Evolutionary conservation across 1,140 invertebrate genomes (phyloP).

Genomic region (Drosophila santomea): DNA sequence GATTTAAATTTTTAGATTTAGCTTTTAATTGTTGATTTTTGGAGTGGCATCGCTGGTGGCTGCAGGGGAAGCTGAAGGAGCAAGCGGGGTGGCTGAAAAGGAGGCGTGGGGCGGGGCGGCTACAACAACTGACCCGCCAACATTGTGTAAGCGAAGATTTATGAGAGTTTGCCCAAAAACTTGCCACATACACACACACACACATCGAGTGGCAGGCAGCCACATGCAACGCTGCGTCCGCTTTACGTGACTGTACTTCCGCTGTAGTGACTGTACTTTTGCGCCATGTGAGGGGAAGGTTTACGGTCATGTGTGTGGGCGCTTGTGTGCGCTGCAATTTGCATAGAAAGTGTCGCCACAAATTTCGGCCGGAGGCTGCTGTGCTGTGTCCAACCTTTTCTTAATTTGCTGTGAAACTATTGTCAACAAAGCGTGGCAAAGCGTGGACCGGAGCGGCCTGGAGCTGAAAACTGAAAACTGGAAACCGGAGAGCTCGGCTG

Average conservation of each 20-base stretch:
- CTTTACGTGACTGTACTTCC: slow-evolving; percentile 73
- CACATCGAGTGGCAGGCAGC: slow-evolving; percentile 3
- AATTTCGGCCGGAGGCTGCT: slow-evolving; percentile 65
- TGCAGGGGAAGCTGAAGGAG: slow-evolving; percentile 10
- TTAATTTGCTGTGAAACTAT: slow-evolving; percentile 84
- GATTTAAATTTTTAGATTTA: neutral
- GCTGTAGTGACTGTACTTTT: slow-evolving; percentile 69
- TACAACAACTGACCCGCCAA: slow-evolving; percentile 74
- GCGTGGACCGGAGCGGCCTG: slow-evolving; percentile 31
- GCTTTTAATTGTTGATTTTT: neutral
- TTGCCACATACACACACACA: slow-evolving; percentile 16
- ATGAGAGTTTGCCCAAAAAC: slow-evolving; percentile 78
- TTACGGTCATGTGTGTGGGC: neutral
- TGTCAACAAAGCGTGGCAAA: slow-evolving; percentile 73
- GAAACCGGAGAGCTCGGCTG: slow-evolving; percentile 29
- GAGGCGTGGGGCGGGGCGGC: slow-evolving; percentile 12
- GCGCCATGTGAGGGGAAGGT: slow-evolving; percentile 18
- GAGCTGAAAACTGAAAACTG: slow-evolving; percentile 1
- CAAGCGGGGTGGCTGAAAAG: neutral
- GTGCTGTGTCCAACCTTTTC: slow-evolving; percentile 73
- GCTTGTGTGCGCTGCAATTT: slow-evolving; percentile 52
- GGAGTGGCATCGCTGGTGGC: slow-evolving; percentile 11
- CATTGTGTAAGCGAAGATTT: slow-evolving; percentile 82
- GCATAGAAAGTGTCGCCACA: slow-evolving; percentile 77
- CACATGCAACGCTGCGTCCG: slow-evolving; percentile 36